Evolutionary conservation across 1,140 invertebrate genomes (phyloP).

Genomic region (Saccostrea cuccullata): DNA sequence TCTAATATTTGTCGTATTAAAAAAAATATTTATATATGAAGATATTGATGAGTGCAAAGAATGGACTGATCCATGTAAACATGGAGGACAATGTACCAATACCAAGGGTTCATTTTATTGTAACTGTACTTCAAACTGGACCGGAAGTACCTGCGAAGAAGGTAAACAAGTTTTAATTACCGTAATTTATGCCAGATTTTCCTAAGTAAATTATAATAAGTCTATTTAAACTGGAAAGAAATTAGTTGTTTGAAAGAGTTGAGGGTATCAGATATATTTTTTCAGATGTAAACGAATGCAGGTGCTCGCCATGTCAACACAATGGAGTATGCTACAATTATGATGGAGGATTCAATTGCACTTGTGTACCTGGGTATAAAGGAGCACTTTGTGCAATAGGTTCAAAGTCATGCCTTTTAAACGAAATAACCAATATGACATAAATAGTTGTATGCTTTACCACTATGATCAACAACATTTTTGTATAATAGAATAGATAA

Average conservation of each 20-base stretch:
- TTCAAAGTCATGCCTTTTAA: not conserved
- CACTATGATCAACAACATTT: too few relatives aligned
- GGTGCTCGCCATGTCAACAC: conserved; percentile 1
- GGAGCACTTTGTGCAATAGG: conserved; percentile 40
- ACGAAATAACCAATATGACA: too few relatives aligned
- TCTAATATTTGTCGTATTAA: too few relatives aligned
- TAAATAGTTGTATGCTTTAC: not conserved
- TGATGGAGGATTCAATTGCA: conserved; percentile 39
- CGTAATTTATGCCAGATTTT: too few relatives aligned
- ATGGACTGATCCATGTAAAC: conserved; percentile 82
- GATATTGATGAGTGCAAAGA: not conserved
- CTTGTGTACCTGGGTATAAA: conserved; percentile 25
- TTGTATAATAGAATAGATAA: not conserved
- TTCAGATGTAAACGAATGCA: conserved; percentile 50
- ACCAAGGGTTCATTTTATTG: conserved; percentile 87
- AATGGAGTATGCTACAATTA: conserved; percentile 39
- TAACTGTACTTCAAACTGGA: conserved; percentile 56
- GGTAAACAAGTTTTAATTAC: conserved; percentile 36
- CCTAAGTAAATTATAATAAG: too few relatives aligned
- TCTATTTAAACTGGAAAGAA: not conserved
- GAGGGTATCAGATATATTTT: not conserved
- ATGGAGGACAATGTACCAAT: conserved; percentile 90
- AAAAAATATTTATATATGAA: not conserved
- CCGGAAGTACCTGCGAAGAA: conserved; percentile 88
- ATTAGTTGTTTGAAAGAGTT: not conserved